These are phyloP conservation scores for Pogonus chalceus DNA, from an alignment of 1,140 invertebrate genomes.

Conservation along the genomic window DNA sequence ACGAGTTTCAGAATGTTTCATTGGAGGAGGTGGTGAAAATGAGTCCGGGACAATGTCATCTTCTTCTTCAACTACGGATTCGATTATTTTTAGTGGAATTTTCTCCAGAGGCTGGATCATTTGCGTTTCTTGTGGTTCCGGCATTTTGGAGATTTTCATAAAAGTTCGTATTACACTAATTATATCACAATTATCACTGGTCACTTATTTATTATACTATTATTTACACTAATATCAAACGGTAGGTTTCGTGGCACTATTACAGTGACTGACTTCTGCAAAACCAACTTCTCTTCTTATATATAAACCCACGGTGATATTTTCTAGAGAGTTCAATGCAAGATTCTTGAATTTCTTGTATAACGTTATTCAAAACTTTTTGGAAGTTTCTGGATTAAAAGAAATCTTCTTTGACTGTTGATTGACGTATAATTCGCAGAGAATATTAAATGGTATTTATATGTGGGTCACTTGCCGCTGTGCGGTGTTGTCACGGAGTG, in stretches of 20 bases:
- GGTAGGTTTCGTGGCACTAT: too few species aligned
- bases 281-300: too few species aligned
- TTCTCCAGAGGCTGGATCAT: too few species aligned
- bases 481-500: neutral
- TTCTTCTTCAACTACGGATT: constrained; percentile 18
- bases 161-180: constrained; percentile 7
- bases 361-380: too few species aligned
- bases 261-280: too few species aligned
- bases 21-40: constrained; percentile 36
- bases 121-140: constrained; percentile 24
- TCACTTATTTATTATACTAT: neutral
- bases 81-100: too few species aligned
- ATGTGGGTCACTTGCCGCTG: neutral
- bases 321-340: too few species aligned
- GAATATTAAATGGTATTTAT: neutral
- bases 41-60: constrained; percentile 32
- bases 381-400: too few species aligned
- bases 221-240: too few species aligned
- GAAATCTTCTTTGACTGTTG: too few species aligned
- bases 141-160: constrained; percentile 23
- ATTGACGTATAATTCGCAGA: neutral
- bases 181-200: constrained; percentile 1
- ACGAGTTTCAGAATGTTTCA: constrained; percentile 46
- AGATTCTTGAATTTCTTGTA: too few species aligned
- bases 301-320: too few species aligned